These are phyloP conservation scores for Drosophila austrosaltans DNA, from an alignment of 2,888 invertebrate species.

Conservation along the genomic window DNA sequence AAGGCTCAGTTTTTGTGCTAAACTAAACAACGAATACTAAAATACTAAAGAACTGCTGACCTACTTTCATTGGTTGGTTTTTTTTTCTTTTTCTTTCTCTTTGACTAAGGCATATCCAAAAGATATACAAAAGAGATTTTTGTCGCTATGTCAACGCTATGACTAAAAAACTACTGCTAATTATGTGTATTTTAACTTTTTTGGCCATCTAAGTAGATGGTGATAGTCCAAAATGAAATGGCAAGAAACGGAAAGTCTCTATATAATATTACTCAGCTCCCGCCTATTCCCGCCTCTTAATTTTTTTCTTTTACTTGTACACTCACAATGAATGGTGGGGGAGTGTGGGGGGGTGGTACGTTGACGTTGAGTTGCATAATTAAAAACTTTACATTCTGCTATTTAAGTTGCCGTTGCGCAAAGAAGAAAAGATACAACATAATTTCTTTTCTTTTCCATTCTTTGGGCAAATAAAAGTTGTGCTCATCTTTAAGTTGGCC, in stretches of 20 bases:
- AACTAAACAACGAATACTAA: conserved; percentile 53
- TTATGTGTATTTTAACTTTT: conserved; percentile 78
- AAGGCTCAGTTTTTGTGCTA: conserved; percentile 29
- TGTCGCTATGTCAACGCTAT: conserved; percentile 45
- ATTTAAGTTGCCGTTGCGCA: conserved; percentile 73
- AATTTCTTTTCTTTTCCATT: conserved; percentile 27
- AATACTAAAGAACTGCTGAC: conserved; percentile 48
- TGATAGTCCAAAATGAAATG: conserved; percentile 38
- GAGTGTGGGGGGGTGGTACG: background rate
- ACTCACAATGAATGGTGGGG: conserved; percentile 2
- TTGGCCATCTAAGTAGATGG: conserved; percentile 52
- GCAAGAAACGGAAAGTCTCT: conserved; percentile 2
- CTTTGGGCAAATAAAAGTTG: conserved; percentile 38
- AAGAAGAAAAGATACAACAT: conserved; percentile 65
- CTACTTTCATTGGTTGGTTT: conserved; percentile 46
- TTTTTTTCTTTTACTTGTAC: background rate
- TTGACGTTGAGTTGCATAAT: conserved; percentile 71
- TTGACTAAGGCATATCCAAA: conserved; percentile 39
- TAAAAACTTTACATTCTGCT: conserved; percentile 77
- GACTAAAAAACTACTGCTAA: conserved; percentile 68
- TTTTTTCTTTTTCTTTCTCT: conserved; percentile 9
- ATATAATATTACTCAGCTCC: background rate
- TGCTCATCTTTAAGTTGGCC: conserved; percentile 65
- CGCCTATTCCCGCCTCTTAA: background rate
- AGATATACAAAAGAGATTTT: conserved; percentile 46